Evolutionary conservation across 2,797 vertebrate species (phyloP), one percentile per base, ranked within the genome.

Genomic region (Centroberyx gerrardi): DNA sequence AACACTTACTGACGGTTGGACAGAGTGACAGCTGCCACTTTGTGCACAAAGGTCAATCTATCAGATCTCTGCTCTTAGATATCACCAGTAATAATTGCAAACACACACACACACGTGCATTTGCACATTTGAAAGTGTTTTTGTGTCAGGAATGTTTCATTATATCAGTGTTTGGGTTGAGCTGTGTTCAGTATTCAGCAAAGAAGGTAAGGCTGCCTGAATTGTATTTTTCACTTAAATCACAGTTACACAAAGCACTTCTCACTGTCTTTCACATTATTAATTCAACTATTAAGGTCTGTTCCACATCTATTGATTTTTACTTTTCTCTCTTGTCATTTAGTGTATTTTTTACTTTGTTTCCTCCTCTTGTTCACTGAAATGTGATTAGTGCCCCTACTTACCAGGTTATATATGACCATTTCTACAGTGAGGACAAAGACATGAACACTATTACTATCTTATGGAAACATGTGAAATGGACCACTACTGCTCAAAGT

Each of bases 21-120:
- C 63, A 61, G 86, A 90, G 67, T 90, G 92, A 87, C 87, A 88
- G 83, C 86, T 90, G 91, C 62, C 91, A 86, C 81, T 90, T 87
- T 89, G 74, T 72, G 36, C 80, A 52, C 78, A 94, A 93, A 95
- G 92, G 93, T 94, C 91, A 93, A 31, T 77, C 67, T 49, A 22
- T 86, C 92, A 72, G 60, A 82, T 68, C 67, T 62, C 58, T 63
- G 49, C 68, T 59, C 67, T 71, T 68, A 40, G 67, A 81, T 70
- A 74, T 70, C 77, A 78, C 62, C 62, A 29, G 22, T 52, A 68
- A 49, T 67, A 58, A 78, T 22, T 67, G 49, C 66, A 73, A 36
- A 36, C 64, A 29, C 44, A 36, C 51, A 60, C 36, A 33, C 12
- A 18, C 27, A 9, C 10, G 72, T 49, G 38, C 18, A 58, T 60